Percentiles rank a stretch among this genome's conserved stretches.
Evolutionary conservation across 2,888 invertebrate species (phyloP).

Genomic region (Auanema freiburgensis): DNA sequence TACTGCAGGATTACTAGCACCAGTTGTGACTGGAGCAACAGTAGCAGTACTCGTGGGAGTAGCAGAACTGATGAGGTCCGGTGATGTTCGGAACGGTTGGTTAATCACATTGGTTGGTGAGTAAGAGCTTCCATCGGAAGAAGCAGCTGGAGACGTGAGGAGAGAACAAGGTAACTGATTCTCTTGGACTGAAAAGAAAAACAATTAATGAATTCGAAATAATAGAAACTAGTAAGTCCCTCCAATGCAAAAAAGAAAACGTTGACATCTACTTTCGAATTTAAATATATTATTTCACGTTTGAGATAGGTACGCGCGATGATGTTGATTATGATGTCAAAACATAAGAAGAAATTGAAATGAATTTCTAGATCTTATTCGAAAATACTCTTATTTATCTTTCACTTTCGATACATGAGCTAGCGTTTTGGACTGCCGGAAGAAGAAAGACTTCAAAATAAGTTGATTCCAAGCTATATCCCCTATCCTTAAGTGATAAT

Average conservation of each 20-base stretch:
- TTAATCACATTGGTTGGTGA: conserved; percentile 20
- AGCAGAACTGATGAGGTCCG: conserved; percentile 21
- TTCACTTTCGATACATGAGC: too few relatives aligned
- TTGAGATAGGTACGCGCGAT: too few relatives aligned
- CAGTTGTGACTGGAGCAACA: conserved; percentile 9
- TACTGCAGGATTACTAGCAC: background rate
- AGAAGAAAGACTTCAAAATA: too few relatives aligned
- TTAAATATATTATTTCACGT: too few relatives aligned
- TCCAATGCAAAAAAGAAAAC: background rate
- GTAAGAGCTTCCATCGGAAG: conserved; percentile 37
- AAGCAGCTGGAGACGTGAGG: conserved; percentile 36
- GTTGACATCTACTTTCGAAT: background rate
- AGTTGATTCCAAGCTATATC: too few relatives aligned
- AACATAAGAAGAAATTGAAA: too few relatives aligned
- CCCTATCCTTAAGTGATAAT: too few relatives aligned
- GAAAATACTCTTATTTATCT: too few relatives aligned
- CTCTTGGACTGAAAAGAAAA: conserved; percentile 16
- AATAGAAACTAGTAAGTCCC: background rate
- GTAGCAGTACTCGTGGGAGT: conserved; percentile 20
- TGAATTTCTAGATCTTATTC: too few relatives aligned
- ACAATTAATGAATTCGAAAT: too few relatives aligned
- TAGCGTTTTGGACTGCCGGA: too few relatives aligned
- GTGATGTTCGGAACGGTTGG: conserved; percentile 8
- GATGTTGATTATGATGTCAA: too few relatives aligned
- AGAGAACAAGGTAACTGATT: conserved; percentile 25